Evolutionary conservation across 2,113 vertebrate species (phyloP).

Genomic region (Circaetus cinerascens): DNA sequence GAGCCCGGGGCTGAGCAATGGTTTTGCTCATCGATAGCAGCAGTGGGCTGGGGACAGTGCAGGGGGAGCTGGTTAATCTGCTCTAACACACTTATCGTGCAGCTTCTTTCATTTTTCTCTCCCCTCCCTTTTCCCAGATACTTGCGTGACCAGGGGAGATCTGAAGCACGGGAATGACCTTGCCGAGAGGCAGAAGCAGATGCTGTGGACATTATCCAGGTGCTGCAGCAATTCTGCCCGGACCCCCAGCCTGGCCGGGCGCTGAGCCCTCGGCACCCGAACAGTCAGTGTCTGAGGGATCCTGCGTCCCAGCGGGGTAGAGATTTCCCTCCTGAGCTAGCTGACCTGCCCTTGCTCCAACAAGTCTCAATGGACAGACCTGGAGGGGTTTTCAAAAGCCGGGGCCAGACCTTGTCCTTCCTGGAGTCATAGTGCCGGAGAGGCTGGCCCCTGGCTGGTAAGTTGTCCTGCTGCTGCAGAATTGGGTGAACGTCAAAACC

Average conservation of each 20-base stretch:
- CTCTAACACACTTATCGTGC: not conserved
- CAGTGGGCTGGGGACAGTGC: not conserved
- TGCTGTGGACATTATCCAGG: not conserved
- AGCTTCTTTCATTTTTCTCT: not conserved
- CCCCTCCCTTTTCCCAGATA: conserved; percentile 4
- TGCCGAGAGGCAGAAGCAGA: not conserved
- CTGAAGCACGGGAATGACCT: not conserved
- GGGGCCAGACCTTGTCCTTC: not conserved
- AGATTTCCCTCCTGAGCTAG: not conserved
- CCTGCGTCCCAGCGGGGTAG: accelerated
- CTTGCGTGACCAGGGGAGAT: not conserved
- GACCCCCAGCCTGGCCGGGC: not conserved
- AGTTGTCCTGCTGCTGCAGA: not conserved
- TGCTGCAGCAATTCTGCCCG: not conserved
- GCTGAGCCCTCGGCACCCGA: not conserved
- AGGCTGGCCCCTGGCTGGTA: not conserved
- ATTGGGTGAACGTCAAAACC: not conserved
- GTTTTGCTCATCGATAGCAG: not conserved
- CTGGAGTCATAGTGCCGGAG: not conserved
- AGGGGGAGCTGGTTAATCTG: not conserved
- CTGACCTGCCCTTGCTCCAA: not conserved
- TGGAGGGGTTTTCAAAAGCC: not conserved
- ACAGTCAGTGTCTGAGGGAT: not conserved
- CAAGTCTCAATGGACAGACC: not conserved
- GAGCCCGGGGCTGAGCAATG: not conserved